Percentiles rank a stretch among this genome's conserved stretches.
Conservation (phyloP, 1,140 invertebrate species). For the Branchinecta lindahli region DNA sequence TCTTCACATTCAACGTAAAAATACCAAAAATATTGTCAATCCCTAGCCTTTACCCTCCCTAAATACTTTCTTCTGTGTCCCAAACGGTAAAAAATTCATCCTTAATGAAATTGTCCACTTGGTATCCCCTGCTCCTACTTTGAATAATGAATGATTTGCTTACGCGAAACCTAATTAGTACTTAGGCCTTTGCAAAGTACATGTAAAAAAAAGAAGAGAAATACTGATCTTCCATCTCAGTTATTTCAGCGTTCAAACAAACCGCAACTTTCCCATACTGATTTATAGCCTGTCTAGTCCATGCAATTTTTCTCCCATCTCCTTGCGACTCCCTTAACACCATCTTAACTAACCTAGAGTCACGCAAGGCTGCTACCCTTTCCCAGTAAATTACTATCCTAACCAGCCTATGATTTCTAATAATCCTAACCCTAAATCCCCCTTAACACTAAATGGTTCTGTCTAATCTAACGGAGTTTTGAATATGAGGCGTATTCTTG, state of each 20-base stretch:
- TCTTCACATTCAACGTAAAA: no score
- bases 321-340: constrained; percentile 14
- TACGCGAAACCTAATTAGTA: no score
- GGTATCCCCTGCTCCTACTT: not conserved
- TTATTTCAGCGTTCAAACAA: not conserved
- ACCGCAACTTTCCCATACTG: not conserved
- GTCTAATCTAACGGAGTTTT: no score
- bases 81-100: no score
- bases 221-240: not conserved
- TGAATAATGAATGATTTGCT: not conserved
- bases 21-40: no score
- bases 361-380: not conserved
- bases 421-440: not conserved
- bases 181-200: no score
- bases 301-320: not conserved
- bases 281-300: not conserved
- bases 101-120: no score
- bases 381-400: constrained; percentile 11
- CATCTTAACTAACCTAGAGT: constrained; percentile 13
- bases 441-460: not conserved
- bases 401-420: constrained; percentile 1
- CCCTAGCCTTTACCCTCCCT: no score
- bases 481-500: no score
- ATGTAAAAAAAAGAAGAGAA: no score
- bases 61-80: no score